phyloP scores from a whole-genome alignment of 2,888 invertebrate genomes.

The Eumerus sabulonum region DNA sequence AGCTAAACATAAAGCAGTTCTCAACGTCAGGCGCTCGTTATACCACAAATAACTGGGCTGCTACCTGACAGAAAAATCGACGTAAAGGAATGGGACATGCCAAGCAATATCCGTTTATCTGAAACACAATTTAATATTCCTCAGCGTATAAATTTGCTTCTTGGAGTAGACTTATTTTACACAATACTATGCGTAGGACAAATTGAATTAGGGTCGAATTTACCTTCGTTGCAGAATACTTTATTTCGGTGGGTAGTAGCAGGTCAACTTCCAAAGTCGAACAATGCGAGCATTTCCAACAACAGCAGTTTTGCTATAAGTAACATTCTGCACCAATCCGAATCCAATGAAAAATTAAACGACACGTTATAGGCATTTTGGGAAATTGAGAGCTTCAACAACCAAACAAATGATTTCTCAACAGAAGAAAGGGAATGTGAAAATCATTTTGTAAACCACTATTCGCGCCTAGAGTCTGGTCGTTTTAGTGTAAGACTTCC shows the following conservation, averaged over 20 bases:
- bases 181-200: constrained; percentile 24
- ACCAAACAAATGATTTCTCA: too few relatives aligned
- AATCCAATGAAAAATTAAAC: too few relatives aligned
- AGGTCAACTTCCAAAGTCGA: constrained; percentile 25
- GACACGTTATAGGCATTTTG: too few relatives aligned
- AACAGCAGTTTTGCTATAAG: neutral
- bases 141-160: constrained; percentile 36
- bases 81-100: constrained; percentile 23
- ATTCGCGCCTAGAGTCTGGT: too few relatives aligned
- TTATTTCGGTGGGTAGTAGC: constrained; percentile 49
- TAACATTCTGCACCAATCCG: too few relatives aligned
- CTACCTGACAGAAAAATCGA: constrained; percentile 36
- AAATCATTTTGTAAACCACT: too few relatives aligned
- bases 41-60: constrained; percentile 36
- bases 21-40: constrained; percentile 23
- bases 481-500: too few relatives aligned
- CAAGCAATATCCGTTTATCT: constrained; percentile 27
- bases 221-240: constrained; percentile 41
- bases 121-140: constrained; percentile 39
- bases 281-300: neutral
- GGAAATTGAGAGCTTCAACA: too few relatives aligned
- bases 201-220: constrained; percentile 32
- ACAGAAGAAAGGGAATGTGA: too few relatives aligned
- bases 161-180: constrained; percentile 43
- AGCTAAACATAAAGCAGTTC: constrained; percentile 13